Evolutionary conservation across 2,113 vertebrate species (phyloP).

Genomic region (Pleuronectes platessa): DNA sequence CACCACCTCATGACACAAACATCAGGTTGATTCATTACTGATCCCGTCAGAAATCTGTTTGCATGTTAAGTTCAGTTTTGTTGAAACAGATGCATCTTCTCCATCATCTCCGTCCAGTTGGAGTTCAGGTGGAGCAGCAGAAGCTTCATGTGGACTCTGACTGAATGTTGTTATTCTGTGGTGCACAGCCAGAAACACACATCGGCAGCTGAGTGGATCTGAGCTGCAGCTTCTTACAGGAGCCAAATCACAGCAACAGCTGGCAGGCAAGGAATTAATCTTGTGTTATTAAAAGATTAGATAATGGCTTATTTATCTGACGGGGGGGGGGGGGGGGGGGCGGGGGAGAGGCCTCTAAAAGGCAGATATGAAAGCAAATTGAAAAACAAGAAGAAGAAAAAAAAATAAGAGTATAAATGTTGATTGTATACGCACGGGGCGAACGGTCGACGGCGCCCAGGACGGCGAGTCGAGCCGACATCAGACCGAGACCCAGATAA

Average conservation of each 20-base stretch:
- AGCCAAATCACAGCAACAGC: conserved; percentile 75
- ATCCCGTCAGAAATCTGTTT: too few relatives aligned
- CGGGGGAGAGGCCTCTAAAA: conserved; percentile 36
- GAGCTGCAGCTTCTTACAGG: conserved; percentile 59
- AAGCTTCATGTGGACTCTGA: not conserved
- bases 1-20: too few relatives aligned
- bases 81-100: too few relatives aligned
- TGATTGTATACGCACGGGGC: conserved; percentile 44
- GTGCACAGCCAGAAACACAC: not conserved
- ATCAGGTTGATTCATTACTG: too few relatives aligned
- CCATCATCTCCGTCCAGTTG: too few relatives aligned
- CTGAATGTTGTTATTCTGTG: conserved; percentile 1
- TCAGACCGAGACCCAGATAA: conserved; percentile 94
- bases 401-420: conserved; percentile 8
- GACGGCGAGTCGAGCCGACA: conserved; percentile 92
- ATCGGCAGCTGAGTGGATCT: not conserved
- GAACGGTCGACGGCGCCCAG: conserved; percentile 81
- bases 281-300: conserved; percentile 83
- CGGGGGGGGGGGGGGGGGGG: not conserved
- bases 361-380: conserved; percentile 65
- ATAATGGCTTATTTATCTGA: conserved; percentile 83
- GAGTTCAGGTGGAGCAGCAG: too few relatives aligned
- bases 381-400: conserved; percentile 39
- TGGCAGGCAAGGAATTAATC: conserved; percentile 81
- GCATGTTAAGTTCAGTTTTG: too few relatives aligned